Base-by-base conservation (phyloP, 2,888 invertebrate genomes). In the Automeris io region DNA sequence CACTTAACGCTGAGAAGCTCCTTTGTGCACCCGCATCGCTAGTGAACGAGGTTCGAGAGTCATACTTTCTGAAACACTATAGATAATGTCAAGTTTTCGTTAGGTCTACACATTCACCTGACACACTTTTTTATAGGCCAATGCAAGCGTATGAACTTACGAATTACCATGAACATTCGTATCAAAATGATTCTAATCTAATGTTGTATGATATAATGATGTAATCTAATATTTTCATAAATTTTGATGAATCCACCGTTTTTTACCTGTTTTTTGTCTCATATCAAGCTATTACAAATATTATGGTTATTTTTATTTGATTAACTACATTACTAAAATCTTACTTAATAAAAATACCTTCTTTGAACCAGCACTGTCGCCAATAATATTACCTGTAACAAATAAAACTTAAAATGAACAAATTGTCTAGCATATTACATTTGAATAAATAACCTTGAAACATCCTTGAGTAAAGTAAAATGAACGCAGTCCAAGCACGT, bases 351-450 rank as follows among this genome's bases (percentile, higher is more conserved):
- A n/a, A n/a, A n/a, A n/a, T n/a, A n/a, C n/a, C n/a, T n/a, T n/a
- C n/a, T n/a, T n/a, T n/a, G n/a, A n/a, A n/a, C n/a, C n/a, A n/a
- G n/a, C n/a, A n/a, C n/a, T n/a, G n/a, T n/a, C n/a, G n/a, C n/a
- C n/a, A 16, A 29, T 26, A 29, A 16, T 9, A n/a, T 16, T 29
- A 29, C 29, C 29, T 29, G 16, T n/a, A 29, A 29, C 29, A 29
- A 29, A 13, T 1, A 25, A 26, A 26, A 16, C 16, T 8, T 26
- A 7, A 13, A 13, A 26, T 26, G 12, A 2, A 26, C 2, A 26
- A 13, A 12, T 26, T 26, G 13, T 26, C 26, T 13, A 13, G 13
- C 6, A 13, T 8, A 7, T 12, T 26, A n/a, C 8, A 7, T 8
- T 3, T 26, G 13, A 13, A 26, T 13, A 26, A 23, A 26, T 13